Conservation (phyloP, 2,113 vertebrate genomes). For the Pomatorhinus ruficollis region DNA sequence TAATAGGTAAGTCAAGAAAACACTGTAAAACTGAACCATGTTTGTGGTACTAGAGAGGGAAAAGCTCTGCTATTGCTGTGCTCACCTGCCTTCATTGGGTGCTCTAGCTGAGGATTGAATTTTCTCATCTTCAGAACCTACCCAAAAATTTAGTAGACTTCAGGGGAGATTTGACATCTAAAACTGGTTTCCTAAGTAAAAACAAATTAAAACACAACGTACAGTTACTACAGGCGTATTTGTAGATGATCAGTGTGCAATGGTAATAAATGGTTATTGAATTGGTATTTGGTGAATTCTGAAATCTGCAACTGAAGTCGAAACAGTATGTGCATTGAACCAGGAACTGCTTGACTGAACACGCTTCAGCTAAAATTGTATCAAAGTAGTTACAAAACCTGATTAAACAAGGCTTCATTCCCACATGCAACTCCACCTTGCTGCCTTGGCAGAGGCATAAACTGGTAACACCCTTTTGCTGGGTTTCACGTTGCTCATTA, state of each 20-base stretch:
- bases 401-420: conserved; percentile 74
- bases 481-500: conserved; percentile 14
- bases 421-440: conserved; percentile 71
- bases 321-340: background rate
- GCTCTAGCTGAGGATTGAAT: background rate
- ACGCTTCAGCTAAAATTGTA: conserved; percentile 63
- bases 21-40: background rate
- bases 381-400: conserved; percentile 66
- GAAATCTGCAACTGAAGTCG: background rate
- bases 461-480: conserved; percentile 61
- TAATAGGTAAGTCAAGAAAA: background rate
- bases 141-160: background rate
- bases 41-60: fast-evolving
- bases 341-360: conserved; percentile 62
- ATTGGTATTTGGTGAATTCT: background rate
- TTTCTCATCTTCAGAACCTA: background rate
- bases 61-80: background rate
- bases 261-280: background rate
- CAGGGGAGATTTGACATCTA: background rate
- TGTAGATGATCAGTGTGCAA: background rate
- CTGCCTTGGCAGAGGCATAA: conserved; percentile 51
- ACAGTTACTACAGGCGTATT: background rate
- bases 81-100: background rate
- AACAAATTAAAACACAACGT: background rate
- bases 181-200: background rate